Evolutionary conservation across 2,113 vertebrate species (phyloP).

Genomic region (Hemicordylus capensis): DNA sequence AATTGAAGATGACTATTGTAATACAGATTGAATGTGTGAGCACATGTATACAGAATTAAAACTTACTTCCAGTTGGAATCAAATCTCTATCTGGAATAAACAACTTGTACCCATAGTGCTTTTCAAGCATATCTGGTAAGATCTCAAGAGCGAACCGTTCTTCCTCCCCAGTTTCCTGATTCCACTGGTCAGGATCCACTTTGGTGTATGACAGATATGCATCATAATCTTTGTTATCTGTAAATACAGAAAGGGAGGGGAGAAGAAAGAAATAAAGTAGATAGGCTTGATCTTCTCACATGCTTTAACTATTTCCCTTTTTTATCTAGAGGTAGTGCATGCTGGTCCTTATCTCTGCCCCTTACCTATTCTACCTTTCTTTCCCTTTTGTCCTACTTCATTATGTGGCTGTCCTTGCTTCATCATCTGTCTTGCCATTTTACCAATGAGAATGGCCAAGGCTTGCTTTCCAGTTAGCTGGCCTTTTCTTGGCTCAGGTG

Average conservation of each 20-base stretch:
- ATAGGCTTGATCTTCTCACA: neutral
- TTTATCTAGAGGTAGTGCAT: neutral
- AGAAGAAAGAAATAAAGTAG: slow-evolving; percentile 3
- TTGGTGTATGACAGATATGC: slow-evolving; percentile 98
- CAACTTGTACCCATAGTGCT: slow-evolving; percentile 98
- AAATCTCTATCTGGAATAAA: slow-evolving; percentile 99
- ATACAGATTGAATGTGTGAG: neutral
- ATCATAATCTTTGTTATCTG: slow-evolving; percentile 99
- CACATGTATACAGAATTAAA: neutral
- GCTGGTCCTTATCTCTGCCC: neutral
- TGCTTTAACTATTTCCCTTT: neutral
- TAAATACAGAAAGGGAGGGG: slow-evolving; percentile 33
- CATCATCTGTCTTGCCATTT: neutral
- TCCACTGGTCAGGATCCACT: slow-evolving; percentile 99
- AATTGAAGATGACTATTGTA: neutral
- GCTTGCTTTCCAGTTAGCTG: neutral
- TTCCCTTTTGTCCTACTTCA: neutral
- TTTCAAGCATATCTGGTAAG: slow-evolving; percentile 97
- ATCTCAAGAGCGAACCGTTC: slow-evolving; percentile 98
- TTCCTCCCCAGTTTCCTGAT: slow-evolving; percentile 96
- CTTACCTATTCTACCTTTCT: neutral
- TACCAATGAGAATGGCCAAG: neutral
- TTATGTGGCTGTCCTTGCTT: neutral
- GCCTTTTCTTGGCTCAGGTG: neutral
- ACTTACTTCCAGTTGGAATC: slow-evolving; percentile 99